Conservation (phyloP, 2,797 vertebrate genomes). For the Macrochelys suwanniensis region DNA sequence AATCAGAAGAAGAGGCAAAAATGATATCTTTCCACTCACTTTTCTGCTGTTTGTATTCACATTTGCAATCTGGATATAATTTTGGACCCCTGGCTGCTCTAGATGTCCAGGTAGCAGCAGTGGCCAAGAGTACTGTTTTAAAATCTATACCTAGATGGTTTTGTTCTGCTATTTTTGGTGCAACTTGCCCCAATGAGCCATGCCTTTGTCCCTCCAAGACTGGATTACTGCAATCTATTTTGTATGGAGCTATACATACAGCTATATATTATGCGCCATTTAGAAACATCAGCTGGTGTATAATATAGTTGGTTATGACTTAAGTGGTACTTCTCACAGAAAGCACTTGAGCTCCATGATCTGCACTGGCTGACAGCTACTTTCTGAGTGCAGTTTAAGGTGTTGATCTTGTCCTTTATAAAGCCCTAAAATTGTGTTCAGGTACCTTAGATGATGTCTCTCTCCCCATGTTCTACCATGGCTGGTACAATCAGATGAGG, state of each 20-base stretch:
- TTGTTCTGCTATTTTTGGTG: not conserved
- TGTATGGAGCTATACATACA: not conserved
- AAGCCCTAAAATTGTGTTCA: not conserved
- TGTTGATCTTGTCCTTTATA: not conserved
- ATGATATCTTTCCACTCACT: not conserved
- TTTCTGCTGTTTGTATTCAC: not conserved
- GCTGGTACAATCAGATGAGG: not conserved
- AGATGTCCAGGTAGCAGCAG: not conserved
- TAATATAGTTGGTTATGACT: not conserved
- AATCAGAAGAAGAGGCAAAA: not conserved
- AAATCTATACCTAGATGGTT: not conserved
- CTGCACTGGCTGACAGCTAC: not conserved
- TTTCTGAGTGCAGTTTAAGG: fast-evolving
- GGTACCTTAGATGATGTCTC: fast-evolving
- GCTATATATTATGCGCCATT: not conserved
- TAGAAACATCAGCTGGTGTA: not conserved
- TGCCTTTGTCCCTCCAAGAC: not conserved
- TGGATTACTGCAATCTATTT: not conserved
- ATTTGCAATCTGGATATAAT: not conserved
- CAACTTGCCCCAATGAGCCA: not conserved
- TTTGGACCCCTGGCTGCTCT: not conserved
- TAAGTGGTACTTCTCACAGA: not conserved
- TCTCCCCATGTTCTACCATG: not conserved
- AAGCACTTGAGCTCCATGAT: not conserved
- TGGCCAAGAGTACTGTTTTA: not conserved